Evolutionary conservation across 30 jellyfish, hydroid and myxozoan species (phyloP), one percentile per base, ranked within the genome.

Genomic region (Pelagia noctiluca): DNA sequence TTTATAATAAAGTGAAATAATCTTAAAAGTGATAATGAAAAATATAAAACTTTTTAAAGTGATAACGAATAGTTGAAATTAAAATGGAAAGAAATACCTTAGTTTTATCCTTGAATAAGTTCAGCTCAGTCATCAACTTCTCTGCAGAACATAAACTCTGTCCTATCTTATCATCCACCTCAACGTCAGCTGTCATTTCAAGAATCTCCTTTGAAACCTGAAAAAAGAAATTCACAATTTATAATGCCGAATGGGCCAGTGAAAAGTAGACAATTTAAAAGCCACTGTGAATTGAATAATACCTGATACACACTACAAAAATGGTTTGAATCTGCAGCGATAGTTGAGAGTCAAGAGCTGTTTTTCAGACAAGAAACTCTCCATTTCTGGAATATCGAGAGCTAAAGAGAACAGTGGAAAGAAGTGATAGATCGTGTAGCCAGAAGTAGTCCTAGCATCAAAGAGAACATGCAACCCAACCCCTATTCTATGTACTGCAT

Each of bases 151-250:
- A 70, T 35, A 78, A 49, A 1, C 82, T 33, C 29, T 73, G 81
- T 0, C 96, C 98, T 60, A 91, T 91, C 54, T 84, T 96, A 2
- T 84, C 78, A 0, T 91, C 82, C 12, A 36, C 75, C 62, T 84
- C 78, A 1, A 91, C 49, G 23, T 49, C 87, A 30, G 71, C 84
- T 5, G 95, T 91, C 10, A 84, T 52, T 71, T 85, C 88, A 21
- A 84, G 29, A 48, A 91, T n/a, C 19, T 82, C 67, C 33, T 60
- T 71, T 24, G 98, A 85, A 18, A 84, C 93, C 98, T 91, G 65
- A 33, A 80, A 82, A 49, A 35, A 53, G n/a, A 65, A 3, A 12
- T 18, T 0, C 30, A 36, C 47, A 0, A 35, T 13, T 1, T 35
- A 63, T 4, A 13, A 19, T 26, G 29, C 32, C 0, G n/a, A 19